Evolutionary conservation across 2,113 vertebrate genomes (phyloP).

Genomic region (Xiphophorus hellerii): DNA sequence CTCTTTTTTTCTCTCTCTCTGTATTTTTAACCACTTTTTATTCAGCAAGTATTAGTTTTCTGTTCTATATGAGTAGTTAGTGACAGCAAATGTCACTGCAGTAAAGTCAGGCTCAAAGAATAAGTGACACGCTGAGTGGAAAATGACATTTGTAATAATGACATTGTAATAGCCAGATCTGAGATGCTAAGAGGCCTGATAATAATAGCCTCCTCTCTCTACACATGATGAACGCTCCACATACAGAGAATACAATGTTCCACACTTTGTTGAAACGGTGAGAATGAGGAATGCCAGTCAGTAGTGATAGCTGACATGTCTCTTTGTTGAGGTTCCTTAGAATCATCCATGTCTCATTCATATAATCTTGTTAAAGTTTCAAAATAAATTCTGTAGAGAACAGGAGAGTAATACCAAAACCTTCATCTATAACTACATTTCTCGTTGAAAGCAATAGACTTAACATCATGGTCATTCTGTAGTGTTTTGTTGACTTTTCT

Average conservation of each 20-base stretch:
- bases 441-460: too few relatives aligned
- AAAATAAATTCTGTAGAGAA: neutral
- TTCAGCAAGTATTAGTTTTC: conserved; percentile 1
- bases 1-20: neutral
- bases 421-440: too few relatives aligned
- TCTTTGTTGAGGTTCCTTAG: neutral
- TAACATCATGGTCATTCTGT: too few relatives aligned
- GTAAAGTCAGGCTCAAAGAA: conserved; percentile 16
- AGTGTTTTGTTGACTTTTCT: too few relatives aligned
- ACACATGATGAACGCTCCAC: neutral
- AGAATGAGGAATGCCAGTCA: neutral
- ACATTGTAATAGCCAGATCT: conserved; percentile 5
- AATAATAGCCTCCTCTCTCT: conserved; percentile 2
- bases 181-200: neutral
- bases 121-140: neutral
- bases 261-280: neutral
- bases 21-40: conserved; percentile 3
- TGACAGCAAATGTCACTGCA: conserved; percentile 3
- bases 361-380: neutral
- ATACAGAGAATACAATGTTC: neutral
- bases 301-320: neutral
- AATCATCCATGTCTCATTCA: neutral
- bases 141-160: conserved; percentile 9
- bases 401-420: neutral
- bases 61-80: neutral